Percentiles rank a stretch among this genome's conserved stretches.
phyloP scores from a whole-genome alignment of 2,888 invertebrate species.

The Drosophila longiperda region DNA sequence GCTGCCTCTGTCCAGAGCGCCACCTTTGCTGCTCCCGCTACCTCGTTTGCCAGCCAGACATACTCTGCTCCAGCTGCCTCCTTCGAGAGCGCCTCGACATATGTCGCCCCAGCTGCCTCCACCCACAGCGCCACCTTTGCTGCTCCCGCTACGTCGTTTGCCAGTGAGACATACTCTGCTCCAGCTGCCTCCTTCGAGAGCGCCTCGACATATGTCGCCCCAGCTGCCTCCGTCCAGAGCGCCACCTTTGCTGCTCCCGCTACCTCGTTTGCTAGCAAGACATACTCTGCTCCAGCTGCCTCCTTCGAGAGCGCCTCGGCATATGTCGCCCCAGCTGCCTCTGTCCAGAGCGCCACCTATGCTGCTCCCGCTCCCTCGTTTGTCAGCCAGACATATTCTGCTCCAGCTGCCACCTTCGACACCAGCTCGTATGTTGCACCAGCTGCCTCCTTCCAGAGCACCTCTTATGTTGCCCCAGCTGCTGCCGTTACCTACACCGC shows the following conservation, averaged over 20 bases:
- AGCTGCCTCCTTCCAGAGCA: slow-evolving; percentile 21
- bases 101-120: slow-evolving; percentile 27
- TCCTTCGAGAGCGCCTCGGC: slow-evolving; percentile 4
- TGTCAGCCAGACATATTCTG: slow-evolving; percentile 12
- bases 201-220: slow-evolving; percentile 29
- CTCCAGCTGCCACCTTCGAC: slow-evolving; percentile 22
- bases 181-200: slow-evolving; percentile 24
- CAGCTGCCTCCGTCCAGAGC: slow-evolving; percentile 26
- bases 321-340: slow-evolving; percentile 40
- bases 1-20: slow-evolving; percentile 26
- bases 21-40: slow-evolving; percentile 10
- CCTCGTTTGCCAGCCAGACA: not conserved
- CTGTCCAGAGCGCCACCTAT: slow-evolving; percentile 3
- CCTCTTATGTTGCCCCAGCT: slow-evolving; percentile 38
- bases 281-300: slow-evolving; percentile 41
- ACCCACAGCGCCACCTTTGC: slow-evolving; percentile 13
- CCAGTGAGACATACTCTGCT: slow-evolving; percentile 32
- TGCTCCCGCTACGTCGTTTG: slow-evolving; percentile 37
- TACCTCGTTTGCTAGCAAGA: not conserved
- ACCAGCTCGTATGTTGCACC: slow-evolving; percentile 29
- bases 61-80: slow-evolving; percentile 38
- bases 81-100: slow-evolving; percentile 25
- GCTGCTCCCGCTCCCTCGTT: slow-evolving; percentile 24
- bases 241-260: not conserved
- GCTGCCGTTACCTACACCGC: slow-evolving; percentile 31